Conservation (phyloP, 2,888 invertebrate genomes). For the Quadriops clusia region DNA sequence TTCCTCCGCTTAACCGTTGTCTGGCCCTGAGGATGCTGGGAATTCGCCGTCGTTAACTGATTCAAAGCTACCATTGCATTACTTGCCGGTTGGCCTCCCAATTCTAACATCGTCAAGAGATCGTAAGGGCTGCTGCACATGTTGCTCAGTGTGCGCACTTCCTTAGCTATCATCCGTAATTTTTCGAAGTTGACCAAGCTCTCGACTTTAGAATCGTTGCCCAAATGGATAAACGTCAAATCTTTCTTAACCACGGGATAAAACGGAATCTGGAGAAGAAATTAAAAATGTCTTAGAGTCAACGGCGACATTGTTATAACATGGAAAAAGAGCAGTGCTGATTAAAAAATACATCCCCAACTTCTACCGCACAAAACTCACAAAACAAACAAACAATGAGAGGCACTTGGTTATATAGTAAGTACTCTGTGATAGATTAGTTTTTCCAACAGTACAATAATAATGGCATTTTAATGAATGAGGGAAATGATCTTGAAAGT, state of each 20-base stretch:
- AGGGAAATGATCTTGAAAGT: too few species aligned
- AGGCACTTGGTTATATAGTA: too few species aligned
- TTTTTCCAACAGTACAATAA: too few species aligned
- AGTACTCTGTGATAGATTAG: too few species aligned
- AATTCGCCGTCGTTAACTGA: conserved; percentile 68
- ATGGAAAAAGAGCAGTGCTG: too few species aligned
- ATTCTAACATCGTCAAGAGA: conserved; percentile 69
- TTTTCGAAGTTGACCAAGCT: conserved; percentile 95
- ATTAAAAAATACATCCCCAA: too few species aligned
- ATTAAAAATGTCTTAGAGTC: conserved; percentile 10
- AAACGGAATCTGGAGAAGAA: conserved; percentile 56
- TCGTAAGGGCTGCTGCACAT: conserved; percentile 95
- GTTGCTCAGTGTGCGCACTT: conserved; percentile 77
- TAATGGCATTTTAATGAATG: too few species aligned
- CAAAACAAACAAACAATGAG: too few species aligned
- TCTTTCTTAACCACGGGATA: conserved; percentile 90
- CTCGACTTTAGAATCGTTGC: conserved; percentile 86
- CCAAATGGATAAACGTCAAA: conserved; percentile 94
- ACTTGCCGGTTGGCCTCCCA: conserved; percentile 77
- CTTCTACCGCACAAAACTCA: too few species aligned
- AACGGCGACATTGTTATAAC: too few species aligned
- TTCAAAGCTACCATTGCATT: conserved; percentile 82
- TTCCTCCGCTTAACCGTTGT: conserved; percentile 84
- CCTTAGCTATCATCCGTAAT: conserved; percentile 95
- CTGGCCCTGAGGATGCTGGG: conserved; percentile 50